Evolutionary conservation across 2,113 vertebrate genomes (phyloP).

Genomic region (Nesogale talazaci): DNA sequence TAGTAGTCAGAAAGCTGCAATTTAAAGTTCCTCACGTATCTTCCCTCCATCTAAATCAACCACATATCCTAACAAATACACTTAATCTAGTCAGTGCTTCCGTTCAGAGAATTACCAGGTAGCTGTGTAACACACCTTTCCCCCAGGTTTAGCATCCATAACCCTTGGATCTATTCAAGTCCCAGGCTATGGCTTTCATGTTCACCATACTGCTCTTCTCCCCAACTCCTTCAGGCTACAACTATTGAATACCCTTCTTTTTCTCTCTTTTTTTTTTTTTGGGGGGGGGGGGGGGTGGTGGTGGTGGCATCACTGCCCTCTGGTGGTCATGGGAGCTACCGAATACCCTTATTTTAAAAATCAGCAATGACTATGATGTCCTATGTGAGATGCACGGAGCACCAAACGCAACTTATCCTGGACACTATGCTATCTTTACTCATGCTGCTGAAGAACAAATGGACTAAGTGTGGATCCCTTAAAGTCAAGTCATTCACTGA

Average conservation of each 20-base stretch:
- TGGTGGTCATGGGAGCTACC: too few species aligned
- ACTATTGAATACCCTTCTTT: background rate
- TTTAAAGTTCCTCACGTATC: background rate
- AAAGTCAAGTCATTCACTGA: constrained; percentile 14
- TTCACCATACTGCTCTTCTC: background rate
- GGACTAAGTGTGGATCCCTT: background rate
- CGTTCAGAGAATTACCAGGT: background rate
- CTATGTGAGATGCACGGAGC: background rate
- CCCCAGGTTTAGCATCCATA: background rate
- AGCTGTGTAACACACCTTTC: background rate
- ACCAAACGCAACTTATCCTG: background rate
- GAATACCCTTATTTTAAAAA: background rate
- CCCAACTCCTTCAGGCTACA: background rate
- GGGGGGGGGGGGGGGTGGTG: too few species aligned
- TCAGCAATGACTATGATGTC: background rate
- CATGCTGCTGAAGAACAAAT: constrained; percentile 9
- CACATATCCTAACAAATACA: background rate
- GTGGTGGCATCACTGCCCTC: too few species aligned
- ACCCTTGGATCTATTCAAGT: background rate
- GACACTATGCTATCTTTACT: background rate
- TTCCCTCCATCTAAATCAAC: background rate
- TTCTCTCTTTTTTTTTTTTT: too few species aligned
- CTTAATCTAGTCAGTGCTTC: background rate
- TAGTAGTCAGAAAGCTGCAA: background rate
- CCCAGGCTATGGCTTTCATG: background rate